Evolutionary conservation across 2,113 vertebrate genomes (phyloP).

Genomic region (Callionymus lyra): DNA sequence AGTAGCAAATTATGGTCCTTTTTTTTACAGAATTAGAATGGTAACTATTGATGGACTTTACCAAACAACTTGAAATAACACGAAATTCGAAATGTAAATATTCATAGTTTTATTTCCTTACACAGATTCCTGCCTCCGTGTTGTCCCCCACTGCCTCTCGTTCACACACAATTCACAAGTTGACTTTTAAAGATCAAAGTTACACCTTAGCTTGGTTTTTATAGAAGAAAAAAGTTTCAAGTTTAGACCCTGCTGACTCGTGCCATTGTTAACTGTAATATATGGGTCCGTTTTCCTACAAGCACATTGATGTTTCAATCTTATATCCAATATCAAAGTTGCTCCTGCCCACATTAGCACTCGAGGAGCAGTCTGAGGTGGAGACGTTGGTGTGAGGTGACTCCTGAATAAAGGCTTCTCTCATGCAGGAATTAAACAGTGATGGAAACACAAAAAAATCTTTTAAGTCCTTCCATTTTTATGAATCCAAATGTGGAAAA

Average conservation of each 20-base stretch:
- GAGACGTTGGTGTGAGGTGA: slow-evolving; percentile 2
- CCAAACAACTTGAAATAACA: too few relatives aligned
- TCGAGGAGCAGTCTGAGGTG: slow-evolving; percentile 15
- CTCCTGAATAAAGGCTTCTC: slow-evolving; percentile 22
- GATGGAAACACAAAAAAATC: slow-evolving; percentile 25
- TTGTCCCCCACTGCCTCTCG: not conserved
- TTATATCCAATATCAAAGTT: slow-evolving; percentile 1
- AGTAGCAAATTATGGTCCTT: too few relatives aligned
- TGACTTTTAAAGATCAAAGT: slow-evolving; percentile 1
- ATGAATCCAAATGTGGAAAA: slow-evolving; percentile 35
- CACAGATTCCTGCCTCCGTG: slow-evolving; percentile 6
- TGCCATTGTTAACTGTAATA: slow-evolving; percentile 6
- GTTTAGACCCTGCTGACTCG: not conserved
- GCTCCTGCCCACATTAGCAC: slow-evolving; percentile 20
- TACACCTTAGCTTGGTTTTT: slow-evolving; percentile 25
- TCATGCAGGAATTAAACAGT: slow-evolving; percentile 44
- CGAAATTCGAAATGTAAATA: slow-evolving; percentile 42
- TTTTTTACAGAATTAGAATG: too few relatives aligned
- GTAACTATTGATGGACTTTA: too few relatives aligned
- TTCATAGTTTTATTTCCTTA: slow-evolving; percentile 47
- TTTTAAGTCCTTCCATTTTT: slow-evolving; percentile 39
- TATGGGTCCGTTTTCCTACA: slow-evolving; percentile 5
- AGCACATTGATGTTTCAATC: not conserved
- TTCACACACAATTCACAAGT: slow-evolving; percentile 3
- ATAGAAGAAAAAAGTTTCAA: slow-evolving; percentile 11